phyloP scores from a whole-genome alignment of 1,140 invertebrate genomes.

The Hycleus phaleratus region DNA sequence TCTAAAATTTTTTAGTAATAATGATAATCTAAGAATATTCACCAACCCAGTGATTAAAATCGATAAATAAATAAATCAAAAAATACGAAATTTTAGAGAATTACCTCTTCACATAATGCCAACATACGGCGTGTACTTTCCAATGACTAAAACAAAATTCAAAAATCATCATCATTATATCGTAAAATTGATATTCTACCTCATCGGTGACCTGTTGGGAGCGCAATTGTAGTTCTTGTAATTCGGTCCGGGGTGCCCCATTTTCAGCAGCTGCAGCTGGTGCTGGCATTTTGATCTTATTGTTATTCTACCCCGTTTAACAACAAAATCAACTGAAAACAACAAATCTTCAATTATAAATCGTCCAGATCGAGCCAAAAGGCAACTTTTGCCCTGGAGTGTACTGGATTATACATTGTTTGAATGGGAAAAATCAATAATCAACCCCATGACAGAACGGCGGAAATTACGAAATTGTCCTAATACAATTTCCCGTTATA shows the following conservation, averaged over 20 bases:
- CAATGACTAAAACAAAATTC: constrained; percentile 66
- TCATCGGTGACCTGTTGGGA: constrained; percentile 85
- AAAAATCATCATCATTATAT: constrained; percentile 2
- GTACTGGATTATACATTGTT: too few species aligned
- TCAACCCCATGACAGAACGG: too few species aligned
- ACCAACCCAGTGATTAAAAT: background rate
- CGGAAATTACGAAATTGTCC: too few species aligned
- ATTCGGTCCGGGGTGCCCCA: constrained; percentile 72
- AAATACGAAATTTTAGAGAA: constrained; percentile 33
- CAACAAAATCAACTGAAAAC: too few species aligned
- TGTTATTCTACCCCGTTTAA: too few species aligned
- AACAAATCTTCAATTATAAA: too few species aligned
- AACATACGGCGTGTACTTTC: constrained; percentile 96
- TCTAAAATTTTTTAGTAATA: too few species aligned
- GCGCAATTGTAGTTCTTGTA: constrained; percentile 84
- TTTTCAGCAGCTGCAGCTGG: constrained; percentile 54
- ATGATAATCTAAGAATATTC: too few species aligned
- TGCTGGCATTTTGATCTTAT: constrained; percentile 45
- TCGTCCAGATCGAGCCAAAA: too few species aligned
- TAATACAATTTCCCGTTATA: too few species aligned
- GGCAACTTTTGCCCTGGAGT: too few species aligned
- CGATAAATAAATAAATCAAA: background rate
- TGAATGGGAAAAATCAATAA: too few species aligned
- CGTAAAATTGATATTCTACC: constrained; percentile 44
- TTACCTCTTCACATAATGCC: constrained; percentile 93